phyloP scores from a whole-genome alignment of 2,888 invertebrate species.

The Amiota communis region DNA sequence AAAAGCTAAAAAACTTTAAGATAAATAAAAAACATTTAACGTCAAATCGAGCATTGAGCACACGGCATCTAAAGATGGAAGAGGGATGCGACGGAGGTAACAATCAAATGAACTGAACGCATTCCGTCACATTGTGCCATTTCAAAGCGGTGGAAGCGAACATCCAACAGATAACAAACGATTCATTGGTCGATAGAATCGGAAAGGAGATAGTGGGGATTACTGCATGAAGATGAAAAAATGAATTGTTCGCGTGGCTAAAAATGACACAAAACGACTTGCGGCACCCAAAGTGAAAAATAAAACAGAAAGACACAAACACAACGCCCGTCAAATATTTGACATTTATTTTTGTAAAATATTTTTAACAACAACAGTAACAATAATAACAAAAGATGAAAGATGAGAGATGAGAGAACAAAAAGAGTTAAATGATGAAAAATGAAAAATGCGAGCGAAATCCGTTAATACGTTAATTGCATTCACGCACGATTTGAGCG shows the following conservation, averaged over 20 bases:
- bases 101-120: no score
- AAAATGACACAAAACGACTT: slow-evolving; percentile 33
- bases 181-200: neutral
- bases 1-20: neutral
- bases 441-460: slow-evolving; percentile 29
- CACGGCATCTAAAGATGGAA: no score
- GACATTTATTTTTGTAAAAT: slow-evolving; percentile 27
- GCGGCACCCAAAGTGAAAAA: neutral
- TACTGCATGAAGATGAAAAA: no score
- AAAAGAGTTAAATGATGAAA: neutral
- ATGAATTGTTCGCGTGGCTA: slow-evolving; percentile 42
- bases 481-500: slow-evolving; percentile 59
- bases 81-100: no score
- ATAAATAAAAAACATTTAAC: neutral
- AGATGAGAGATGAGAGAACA: neutral
- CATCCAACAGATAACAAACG: neutral
- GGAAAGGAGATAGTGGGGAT: no score
- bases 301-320: neutral
- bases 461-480: slow-evolving; percentile 60
- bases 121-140: no score
- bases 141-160: neutral
- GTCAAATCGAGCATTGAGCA: no score
- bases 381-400: neutral
- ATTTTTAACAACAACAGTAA: slow-evolving; percentile 9
- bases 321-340: slow-evolving; percentile 3